A percentile compares a stretch with the other conserved stretches of the same genome.
Evolutionary conservation across 1,140 invertebrate genomes (phyloP).

Genomic region (Cotesia typhae): DNA sequence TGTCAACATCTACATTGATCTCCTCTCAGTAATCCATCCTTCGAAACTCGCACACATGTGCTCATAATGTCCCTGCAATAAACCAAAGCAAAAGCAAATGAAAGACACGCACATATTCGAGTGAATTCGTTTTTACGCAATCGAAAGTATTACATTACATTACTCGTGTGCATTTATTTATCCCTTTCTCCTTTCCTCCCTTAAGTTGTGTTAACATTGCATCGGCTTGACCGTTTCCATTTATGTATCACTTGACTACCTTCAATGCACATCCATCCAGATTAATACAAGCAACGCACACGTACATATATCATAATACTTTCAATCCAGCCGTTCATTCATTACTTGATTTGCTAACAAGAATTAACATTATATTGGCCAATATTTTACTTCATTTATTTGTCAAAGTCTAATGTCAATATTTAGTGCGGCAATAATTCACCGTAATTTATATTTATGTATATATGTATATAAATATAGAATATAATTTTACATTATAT

Average conservation of each 20-base stretch:
- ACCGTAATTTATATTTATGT: no score
- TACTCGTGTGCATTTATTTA: constrained; percentile 9
- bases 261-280: constrained; percentile 14
- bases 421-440: no score
- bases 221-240: constrained; percentile 13
- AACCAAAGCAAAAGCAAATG: not conserved
- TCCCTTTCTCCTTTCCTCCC: not conserved
- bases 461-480: no score
- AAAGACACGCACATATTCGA: constrained; percentile 26
- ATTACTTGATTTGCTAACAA: not conserved
- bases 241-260: not conserved
- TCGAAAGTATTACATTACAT: constrained; percentile 25
- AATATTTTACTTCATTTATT: no score
- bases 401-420: no score
- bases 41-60: no score
- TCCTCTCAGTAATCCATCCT: not conserved
- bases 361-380: no score
- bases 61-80: no score
- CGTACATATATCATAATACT: constrained; percentile 16
- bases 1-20: not conserved
- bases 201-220: not conserved
- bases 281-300: not conserved
- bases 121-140: constrained; percentile 31
- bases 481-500: no score
- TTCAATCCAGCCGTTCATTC: constrained; percentile 27